These are phyloP conservation scores for Rutpela maculata DNA, from an alignment of 2,888 invertebrate species.

Conservation along the genomic window DNA sequence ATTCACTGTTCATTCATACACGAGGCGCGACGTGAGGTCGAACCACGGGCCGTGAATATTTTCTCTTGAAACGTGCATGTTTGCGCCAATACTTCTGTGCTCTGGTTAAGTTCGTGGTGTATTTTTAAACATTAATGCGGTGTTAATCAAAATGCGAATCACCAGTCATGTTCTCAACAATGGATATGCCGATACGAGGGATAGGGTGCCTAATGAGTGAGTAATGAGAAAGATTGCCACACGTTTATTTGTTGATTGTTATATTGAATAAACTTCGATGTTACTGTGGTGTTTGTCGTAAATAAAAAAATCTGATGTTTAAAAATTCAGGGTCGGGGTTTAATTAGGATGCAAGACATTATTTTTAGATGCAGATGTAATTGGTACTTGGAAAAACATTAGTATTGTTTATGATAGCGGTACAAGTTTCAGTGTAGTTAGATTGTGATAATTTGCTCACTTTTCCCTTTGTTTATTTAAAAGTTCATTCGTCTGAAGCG, in stretches of 20 bases:
- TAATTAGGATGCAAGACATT: not conserved
- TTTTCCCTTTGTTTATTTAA: not conserved
- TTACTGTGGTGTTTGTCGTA: not conserved
- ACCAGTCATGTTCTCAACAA: slow-evolving; percentile 27
- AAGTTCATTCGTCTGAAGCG: not conserved
- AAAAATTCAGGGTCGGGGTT: not conserved
- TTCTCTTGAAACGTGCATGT: not conserved
- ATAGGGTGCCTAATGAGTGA: slow-evolving; percentile 36
- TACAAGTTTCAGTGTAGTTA: not conserved
- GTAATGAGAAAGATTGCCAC: not conserved
- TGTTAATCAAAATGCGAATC: slow-evolving; percentile 32
- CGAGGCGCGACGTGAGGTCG: slow-evolving; percentile 20
- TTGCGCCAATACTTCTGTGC: not conserved
- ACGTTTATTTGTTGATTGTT: not conserved
- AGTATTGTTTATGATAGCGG: not conserved
- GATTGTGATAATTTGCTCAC: not conserved
- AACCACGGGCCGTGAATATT: not conserved
- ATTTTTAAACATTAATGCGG: slow-evolving; percentile 24
- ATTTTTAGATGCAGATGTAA: not conserved
- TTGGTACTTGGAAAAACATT: not conserved
- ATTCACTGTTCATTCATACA: slow-evolving; percentile 37
- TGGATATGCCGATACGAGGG: slow-evolving; percentile 27
- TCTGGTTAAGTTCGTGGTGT: not conserved
- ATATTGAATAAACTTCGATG: not conserved
- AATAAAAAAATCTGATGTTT: not conserved